These are phyloP conservation scores for Trichoplusia ni DNA, from an alignment of 1,140 invertebrate genomes.

Conservation along the genomic window DNA sequence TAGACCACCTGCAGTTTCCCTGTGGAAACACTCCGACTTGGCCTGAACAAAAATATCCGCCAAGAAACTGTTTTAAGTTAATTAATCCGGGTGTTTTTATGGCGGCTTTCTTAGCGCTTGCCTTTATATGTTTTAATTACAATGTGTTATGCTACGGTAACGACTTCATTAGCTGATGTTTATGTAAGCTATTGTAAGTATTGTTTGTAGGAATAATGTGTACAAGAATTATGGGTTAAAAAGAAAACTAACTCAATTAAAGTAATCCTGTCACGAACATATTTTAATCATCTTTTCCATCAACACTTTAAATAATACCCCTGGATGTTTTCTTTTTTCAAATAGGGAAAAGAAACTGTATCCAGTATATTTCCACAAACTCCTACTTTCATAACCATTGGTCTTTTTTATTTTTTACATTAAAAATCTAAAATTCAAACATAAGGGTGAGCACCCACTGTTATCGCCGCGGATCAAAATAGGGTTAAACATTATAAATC, in stretches of 20 bases:
- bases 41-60: constrained; percentile 14
- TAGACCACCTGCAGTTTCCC: constrained; percentile 31
- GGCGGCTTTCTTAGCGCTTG: not conserved
- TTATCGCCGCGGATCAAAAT: constrained; percentile 25
- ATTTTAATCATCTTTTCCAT: too few species aligned
- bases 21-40: constrained; percentile 12
- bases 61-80: constrained; percentile 29
- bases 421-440: constrained; percentile 19
- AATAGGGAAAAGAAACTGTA: not conserved
- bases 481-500: constrained; percentile 54
- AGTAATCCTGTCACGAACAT: too few species aligned
- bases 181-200: not conserved
- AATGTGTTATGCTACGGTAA: constrained; percentile 1
- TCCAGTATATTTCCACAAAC: not conserved
- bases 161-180: constrained; percentile 9
- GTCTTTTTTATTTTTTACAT: too few species aligned
- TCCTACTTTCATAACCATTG: not conserved
- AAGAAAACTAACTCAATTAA: too few species aligned
- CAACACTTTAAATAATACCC: too few species aligned
- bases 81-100: constrained; percentile 26
- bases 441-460: constrained; percentile 16
- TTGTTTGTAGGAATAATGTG: not conserved
- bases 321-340: too few species aligned
- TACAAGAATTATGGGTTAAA: too few species aligned
- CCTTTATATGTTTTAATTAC: constrained; percentile 11